Conservation (phyloP, 2,797 vertebrate genomes). For the Oryzias dopingdopingensis region DNA sequence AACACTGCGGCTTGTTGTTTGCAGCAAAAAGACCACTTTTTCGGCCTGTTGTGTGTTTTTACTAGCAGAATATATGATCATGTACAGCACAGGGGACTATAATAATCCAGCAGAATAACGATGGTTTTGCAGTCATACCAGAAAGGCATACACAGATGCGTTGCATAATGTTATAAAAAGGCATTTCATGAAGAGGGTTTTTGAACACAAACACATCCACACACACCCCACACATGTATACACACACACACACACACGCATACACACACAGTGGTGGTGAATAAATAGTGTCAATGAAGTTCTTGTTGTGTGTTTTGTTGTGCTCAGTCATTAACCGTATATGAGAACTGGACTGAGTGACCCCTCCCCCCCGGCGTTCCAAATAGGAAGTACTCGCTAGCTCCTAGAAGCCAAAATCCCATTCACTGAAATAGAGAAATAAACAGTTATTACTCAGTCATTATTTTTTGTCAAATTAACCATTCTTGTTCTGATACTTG, state of each 20-base stretch:
- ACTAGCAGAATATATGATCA: slow-evolving; percentile 69
- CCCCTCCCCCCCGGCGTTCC: too few species aligned
- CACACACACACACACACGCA: slow-evolving; percentile 15
- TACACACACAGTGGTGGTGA: slow-evolving; percentile 65
- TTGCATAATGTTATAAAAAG: slow-evolving; percentile 20
- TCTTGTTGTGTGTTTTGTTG: slow-evolving; percentile 66
- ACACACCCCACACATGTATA: not conserved
- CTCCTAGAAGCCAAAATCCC: too few species aligned
- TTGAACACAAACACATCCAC: slow-evolving; percentile 1
- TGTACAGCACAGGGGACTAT: slow-evolving; percentile 69
- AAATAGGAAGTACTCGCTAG: too few species aligned
- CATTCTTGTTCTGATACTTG: too few species aligned
- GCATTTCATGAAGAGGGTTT: slow-evolving; percentile 9
- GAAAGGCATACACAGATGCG: slow-evolving; percentile 35
- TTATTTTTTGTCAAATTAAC: too few species aligned
- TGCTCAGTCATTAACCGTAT: slow-evolving; percentile 11
- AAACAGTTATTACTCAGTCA: too few species aligned
- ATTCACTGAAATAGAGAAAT: too few species aligned
- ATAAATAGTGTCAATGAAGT: slow-evolving; percentile 75
- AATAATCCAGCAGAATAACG: slow-evolving; percentile 60
- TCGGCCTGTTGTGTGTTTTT: slow-evolving; percentile 72
- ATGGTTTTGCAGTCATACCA: slow-evolving; percentile 60
- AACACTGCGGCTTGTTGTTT: slow-evolving; percentile 67
- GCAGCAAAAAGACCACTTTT: slow-evolving; percentile 67
- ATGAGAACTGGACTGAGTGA: not conserved